Conservation (phyloP, 2,797 vertebrate species). For the Mormyrops boulengeri region DNA sequence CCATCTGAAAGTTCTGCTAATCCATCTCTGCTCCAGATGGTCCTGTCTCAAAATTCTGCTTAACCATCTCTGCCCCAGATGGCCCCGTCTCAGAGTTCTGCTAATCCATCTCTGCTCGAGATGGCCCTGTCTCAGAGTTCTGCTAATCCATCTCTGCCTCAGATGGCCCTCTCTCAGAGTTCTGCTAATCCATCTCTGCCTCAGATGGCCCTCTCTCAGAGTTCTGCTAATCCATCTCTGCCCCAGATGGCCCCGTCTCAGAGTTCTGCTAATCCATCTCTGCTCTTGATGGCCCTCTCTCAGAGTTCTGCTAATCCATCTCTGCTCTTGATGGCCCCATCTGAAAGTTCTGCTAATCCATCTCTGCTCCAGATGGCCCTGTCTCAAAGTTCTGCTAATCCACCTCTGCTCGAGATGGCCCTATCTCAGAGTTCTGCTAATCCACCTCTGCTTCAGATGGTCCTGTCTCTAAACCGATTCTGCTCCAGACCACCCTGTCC, state of each 20-base stretch:
- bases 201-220: background rate
- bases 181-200: no score
- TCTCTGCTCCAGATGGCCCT: background rate
- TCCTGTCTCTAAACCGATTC: background rate
- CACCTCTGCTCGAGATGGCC: background rate
- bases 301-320: background rate
- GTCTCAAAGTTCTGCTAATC: background rate
- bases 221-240: background rate
- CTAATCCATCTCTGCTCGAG: background rate
- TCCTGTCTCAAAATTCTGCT: background rate
- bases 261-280: background rate
- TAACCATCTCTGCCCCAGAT: background rate
- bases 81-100: background rate
- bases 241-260: background rate
- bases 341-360: background rate
- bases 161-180: background rate
- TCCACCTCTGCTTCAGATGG: background rate
- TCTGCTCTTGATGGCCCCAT: background rate
- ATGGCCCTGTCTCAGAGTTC: background rate
- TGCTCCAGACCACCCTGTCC: background rate
- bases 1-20: background rate
- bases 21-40: background rate
- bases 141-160: background rate
- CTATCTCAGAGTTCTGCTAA: background rate
- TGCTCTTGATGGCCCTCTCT: background rate